Evolutionary conservation across 2,888 invertebrate species (phyloP), one percentile per base, ranked within the genome.

Genomic region (Microdon myrmicae): DNA sequence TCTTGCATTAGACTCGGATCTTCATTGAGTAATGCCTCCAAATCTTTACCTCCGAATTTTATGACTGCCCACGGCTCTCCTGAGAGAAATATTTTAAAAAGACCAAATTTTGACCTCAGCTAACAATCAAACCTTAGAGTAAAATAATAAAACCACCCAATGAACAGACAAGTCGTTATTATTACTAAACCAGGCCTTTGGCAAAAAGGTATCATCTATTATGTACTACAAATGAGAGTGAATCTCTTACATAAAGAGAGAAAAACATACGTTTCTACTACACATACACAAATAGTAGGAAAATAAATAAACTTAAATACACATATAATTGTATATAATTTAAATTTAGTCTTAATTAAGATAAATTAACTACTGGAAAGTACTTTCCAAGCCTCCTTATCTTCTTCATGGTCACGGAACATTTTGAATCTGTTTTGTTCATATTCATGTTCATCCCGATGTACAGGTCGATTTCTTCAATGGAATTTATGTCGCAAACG

Each of bases 321-420:
- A 14, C 10, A 9, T 28, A 10, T 28, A 10, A 8, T 28, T 28
- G n/a, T 28, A 22, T 12, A n/a, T 26, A 8, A 20, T 28, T 35
- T 34, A 12, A 45, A 39, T 38, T 45, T 26, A 34, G 5, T 16
- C 32, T 39, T 55, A 58, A 72, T 74, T 74, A 75, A 71, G 78
- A 77, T 71, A 77, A 77, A 69, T 77, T 77, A 67, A 77, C 75
- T 68, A 88, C 85, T 59, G 87, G 87, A 74, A 88, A 86, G 71
- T 87, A 88, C 56, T 86, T 85, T 32, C 86, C 86, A 29, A 88
- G 79, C 68, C 88, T 79, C 83, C 82, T 75, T 84, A 84, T 74
- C 84, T 86, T 77, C 80, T 83, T 71, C 80, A 80, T 73, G 69
- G 77, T 74, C 51, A 76, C 74, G 71, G 77, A 74, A 71, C 75